These are phyloP conservation scores for Hartigia nigra DNA, from an alignment of 2,888 invertebrate genomes.

Conservation along the genomic window DNA sequence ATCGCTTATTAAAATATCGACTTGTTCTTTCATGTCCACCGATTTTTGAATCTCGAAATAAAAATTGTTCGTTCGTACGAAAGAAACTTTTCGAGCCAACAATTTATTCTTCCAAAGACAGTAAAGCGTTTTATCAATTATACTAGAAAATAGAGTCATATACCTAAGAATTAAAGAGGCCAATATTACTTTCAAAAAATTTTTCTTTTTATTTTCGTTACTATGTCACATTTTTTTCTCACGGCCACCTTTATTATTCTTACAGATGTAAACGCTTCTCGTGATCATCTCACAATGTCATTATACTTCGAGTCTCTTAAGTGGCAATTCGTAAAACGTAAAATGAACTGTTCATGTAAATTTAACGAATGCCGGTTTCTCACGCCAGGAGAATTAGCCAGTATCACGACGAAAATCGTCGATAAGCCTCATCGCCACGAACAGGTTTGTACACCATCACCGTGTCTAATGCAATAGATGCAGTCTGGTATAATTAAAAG, in stretches of 20 bases:
- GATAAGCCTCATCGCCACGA: not conserved
- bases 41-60: not conserved
- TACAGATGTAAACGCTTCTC: not conserved
- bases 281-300: not conserved
- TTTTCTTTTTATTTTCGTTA: not conserved
- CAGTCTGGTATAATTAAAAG: not conserved
- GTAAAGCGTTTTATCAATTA: not conserved
- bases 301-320: not conserved
- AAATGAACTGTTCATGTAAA: not conserved
- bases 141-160: not conserved
- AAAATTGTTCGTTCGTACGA: accelerated
- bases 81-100: not conserved
- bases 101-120: not conserved
- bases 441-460: not conserved
- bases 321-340: not conserved
- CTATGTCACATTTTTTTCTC: not conserved
- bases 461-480: not conserved
- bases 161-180: not conserved
- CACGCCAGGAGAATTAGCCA: not conserved
- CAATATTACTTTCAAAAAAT: not conserved
- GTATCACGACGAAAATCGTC: not conserved
- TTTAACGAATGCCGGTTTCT: not conserved
- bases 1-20: too few species aligned
- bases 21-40: too few species aligned
- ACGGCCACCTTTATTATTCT: not conserved